Conservation (phyloP, 2,797 vertebrate genomes). For the Danionella dracula region DNA sequence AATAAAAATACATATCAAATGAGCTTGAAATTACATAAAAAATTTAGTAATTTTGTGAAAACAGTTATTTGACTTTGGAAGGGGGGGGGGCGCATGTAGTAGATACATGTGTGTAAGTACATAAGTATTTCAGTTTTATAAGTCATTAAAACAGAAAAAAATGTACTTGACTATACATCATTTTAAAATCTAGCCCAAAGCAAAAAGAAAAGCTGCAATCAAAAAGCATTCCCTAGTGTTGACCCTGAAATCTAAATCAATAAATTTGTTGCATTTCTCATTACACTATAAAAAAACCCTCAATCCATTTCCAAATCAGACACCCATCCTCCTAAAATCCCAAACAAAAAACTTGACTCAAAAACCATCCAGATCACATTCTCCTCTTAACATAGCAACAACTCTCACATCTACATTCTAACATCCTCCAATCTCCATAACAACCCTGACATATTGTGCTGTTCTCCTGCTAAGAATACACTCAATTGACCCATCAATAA, state of each 20-base stretch:
- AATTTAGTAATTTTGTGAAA: no score
- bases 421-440: slow-evolving; percentile 25
- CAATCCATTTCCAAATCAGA: no score
- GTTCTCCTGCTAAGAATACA: slow-evolving; percentile 38
- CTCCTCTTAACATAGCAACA: slow-evolving; percentile 27
- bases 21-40: no score
- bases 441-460: slow-evolving; percentile 35
- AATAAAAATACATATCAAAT: no score
- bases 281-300: not conserved
- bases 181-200: not conserved
- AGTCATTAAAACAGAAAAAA: no score
- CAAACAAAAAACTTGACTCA: no score
- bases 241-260: not conserved
- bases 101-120: no score
- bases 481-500: slow-evolving; percentile 33
- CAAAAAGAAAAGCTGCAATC: not conserved
- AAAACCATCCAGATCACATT: slow-evolving; percentile 19
- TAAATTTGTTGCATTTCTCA: not conserved
- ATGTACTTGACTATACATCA: not conserved
- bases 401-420: slow-evolving; percentile 30
- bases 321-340: no score
- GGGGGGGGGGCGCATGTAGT: no score
- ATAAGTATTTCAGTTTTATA: no score
- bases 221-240: not conserved
- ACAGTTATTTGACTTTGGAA: no score